A percentile compares a stretch with the other conserved stretches of the same genome.
These are phyloP conservation scores for Ochropacha duplaris DNA, from an alignment of 2,888 invertebrate genomes.

Conservation along the genomic window DNA sequence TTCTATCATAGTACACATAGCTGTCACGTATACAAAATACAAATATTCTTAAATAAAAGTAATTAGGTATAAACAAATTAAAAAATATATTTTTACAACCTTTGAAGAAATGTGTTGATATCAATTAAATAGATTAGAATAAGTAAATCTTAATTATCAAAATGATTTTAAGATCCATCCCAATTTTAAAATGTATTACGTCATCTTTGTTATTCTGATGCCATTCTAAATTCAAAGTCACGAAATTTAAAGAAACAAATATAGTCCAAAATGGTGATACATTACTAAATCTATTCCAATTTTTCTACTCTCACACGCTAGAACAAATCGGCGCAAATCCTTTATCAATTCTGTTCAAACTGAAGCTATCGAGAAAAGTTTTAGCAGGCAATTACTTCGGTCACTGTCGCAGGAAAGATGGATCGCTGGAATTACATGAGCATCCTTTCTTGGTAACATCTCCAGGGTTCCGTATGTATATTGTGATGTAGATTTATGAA, in stretches of 20 bases:
- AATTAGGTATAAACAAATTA: no score
- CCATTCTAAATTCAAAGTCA: not conserved
- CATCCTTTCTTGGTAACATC: slow-evolving; percentile 29
- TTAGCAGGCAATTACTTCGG: slow-evolving; percentile 47
- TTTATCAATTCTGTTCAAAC: slow-evolving; percentile 12
- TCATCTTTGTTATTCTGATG: not conserved
- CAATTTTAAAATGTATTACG: not conserved
- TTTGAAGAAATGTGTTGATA: no score
- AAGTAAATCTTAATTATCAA: no score
- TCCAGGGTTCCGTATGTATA: slow-evolving; percentile 10
- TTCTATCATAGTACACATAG: not conserved
- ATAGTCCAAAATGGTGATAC: not conserved
- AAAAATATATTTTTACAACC: no score
- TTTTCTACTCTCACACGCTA: not conserved
- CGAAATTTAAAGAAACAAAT: not conserved
- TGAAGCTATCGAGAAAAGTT: slow-evolving; percentile 37
- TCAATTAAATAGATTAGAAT: not conserved
- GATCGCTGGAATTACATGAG: slow-evolving; percentile 47
- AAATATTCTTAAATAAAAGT: no score
- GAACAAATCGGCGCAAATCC: slow-evolving; percentile 14
- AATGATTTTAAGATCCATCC: not conserved
- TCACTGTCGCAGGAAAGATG: slow-evolving; percentile 49
- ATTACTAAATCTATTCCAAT: not conserved
- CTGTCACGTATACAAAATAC: no score
- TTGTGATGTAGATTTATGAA: slow-evolving; percentile 45